A percentile compares a stretch with the other conserved stretches of the same genome.
Conservation (phyloP, 2,888 invertebrate genomes). For the Mythimna lalbum region DNA sequence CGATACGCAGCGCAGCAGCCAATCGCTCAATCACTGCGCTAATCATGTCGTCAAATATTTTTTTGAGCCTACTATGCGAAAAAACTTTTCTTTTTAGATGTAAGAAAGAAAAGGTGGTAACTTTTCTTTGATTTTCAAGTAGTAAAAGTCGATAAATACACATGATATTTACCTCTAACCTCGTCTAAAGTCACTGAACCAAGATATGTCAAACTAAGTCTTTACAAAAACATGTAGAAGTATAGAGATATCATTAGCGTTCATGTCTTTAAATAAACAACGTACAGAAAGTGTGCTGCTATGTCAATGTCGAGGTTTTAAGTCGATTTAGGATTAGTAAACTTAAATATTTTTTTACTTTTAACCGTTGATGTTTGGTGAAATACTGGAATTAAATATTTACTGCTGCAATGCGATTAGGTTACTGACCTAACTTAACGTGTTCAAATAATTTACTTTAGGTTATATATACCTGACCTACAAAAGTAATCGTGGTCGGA, state of each 20-base stretch:
- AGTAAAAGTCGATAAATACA: background rate
- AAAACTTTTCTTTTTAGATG: no score
- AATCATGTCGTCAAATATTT: no score
- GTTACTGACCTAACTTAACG: constrained; percentile 13
- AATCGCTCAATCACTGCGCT: no score
- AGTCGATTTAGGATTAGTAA: constrained; percentile 40
- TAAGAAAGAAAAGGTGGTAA: no score
- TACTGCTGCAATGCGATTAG: constrained; percentile 7
- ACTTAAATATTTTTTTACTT: constrained; percentile 28
- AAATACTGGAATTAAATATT: constrained; percentile 27
- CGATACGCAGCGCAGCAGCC: no score
- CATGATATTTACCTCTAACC: background rate
- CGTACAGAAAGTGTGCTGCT: constrained; percentile 4
- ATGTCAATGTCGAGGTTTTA: background rate
- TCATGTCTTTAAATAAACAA: background rate
- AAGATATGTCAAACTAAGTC: background rate
- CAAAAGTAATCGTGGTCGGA: background rate
- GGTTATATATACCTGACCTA: constrained; percentile 6
- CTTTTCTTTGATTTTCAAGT: background rate
- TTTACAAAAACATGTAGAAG: background rate
- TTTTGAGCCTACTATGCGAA: no score
- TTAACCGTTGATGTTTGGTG: background rate
- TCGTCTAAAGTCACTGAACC: constrained; percentile 16
- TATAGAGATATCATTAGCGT: constrained; percentile 15
- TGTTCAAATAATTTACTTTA: constrained; percentile 2